These are phyloP conservation scores for Tyto alba DNA, from an alignment of 2,113 vertebrate species.

Conservation along the genomic window DNA sequence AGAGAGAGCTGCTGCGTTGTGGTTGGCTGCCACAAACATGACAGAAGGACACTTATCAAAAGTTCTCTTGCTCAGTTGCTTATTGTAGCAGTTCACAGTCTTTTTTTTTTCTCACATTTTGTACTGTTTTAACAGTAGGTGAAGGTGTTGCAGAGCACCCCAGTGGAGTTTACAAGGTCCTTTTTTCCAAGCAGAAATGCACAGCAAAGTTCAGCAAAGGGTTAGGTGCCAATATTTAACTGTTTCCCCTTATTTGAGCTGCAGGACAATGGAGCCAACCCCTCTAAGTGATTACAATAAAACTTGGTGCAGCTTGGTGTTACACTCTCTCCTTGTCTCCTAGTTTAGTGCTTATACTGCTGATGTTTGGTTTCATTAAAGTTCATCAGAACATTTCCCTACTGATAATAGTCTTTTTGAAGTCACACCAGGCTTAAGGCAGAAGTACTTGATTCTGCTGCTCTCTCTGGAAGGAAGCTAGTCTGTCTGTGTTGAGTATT, in stretches of 20 bases:
- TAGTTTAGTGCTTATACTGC: background rate
- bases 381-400: background rate
- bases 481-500: fast-evolving
- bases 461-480: background rate
- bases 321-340: background rate
- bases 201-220: background rate
- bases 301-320: background rate
- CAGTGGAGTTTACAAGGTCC: background rate
- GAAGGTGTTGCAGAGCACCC: background rate
- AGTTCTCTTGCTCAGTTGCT: background rate
- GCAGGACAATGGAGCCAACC: no score
- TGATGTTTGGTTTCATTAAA: background rate
- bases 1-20: no score
- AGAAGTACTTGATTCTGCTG: background rate
- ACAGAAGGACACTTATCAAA: fast-evolving
- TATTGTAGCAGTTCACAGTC: background rate
- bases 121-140: background rate
- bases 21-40: no score
- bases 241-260: background rate
- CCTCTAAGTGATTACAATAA: no score
- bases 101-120: background rate
- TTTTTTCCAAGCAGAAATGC: background rate
- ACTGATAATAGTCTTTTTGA: no score
- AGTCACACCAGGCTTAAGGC: background rate
- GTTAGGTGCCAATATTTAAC: background rate